Evolutionary conservation across 2,888 invertebrate genomes (phyloP), one percentile per base, ranked within the genome.

Genomic region (Catocala nupta): DNA sequence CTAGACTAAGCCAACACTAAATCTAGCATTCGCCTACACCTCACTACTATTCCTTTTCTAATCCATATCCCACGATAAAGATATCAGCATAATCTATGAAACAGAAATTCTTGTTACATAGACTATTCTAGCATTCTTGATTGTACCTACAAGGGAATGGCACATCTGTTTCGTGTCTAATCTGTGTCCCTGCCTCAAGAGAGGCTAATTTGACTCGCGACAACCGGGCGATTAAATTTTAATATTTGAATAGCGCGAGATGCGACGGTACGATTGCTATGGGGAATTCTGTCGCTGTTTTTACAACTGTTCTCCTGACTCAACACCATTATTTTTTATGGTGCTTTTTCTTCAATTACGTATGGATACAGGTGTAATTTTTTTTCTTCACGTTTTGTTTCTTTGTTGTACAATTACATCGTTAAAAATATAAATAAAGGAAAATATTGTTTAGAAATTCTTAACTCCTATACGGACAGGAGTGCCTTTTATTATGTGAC

Each of bases 181-280:
- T 90, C 91, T 87, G 43, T 84, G 85, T 1, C 70, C 69, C 81
- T 91, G 87, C 88, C 93, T 91, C 90, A 87, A 84, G 92, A 90
- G 91, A 82, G 88, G 83, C 92, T 94, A 94, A 94, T 94, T 94
- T 87, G 93, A 91, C 92, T 92, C 90, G 94, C 94, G 94, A 94
- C 94, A 94, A 92, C 92, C 90, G 84, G 84, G 87, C 94, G 94
- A 94, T 94, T 94, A 94, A 94, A 94, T 94, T 94, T 94, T 94
- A 94, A 94, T 94, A 94, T 94, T 94, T 94, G 94, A 94, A 92
- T 89, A 92, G 90, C 87, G 88, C 85, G 87, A 88, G 90, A 87
- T 81, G 82, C 83, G 74, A 62, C 72, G 73, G 59, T 10, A 44
- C 59, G 84, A 87, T 83, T 86, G 87, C 87, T 74, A 81, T 85